Evolutionary conservation across 2,888 invertebrate species (phyloP).

Genomic region (Oxyscelio sp.): DNA sequence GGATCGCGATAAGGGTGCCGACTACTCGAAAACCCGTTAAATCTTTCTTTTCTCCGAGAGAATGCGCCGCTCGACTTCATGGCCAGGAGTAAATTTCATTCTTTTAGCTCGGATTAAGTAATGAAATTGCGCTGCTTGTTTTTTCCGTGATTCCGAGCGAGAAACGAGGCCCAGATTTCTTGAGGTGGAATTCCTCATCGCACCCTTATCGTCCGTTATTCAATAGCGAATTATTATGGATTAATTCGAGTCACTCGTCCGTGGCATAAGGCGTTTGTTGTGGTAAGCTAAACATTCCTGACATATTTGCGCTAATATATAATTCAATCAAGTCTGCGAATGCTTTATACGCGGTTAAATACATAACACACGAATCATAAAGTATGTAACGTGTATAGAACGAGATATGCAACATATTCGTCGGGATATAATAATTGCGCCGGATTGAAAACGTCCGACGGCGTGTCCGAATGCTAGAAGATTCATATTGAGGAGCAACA

Average conservation of each 20-base stretch:
- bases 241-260: conserved; percentile 63
- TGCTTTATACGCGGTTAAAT: conserved; percentile 57
- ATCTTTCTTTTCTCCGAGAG: conserved; percentile 33
- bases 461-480: conserved; percentile 34
- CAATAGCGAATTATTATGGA: conserved; percentile 57
- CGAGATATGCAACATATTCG: too few species aligned
- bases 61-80: conserved; percentile 12
- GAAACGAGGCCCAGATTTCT: background rate
- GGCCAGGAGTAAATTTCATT: conserved; percentile 13
- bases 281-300: conserved; percentile 61
- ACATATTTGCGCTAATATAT: conserved; percentile 54
- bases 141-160: background rate
- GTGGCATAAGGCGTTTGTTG: conserved; percentile 55
- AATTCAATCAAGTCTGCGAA: conserved; percentile 58
- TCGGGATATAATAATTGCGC: conserved; percentile 23
- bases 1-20: conserved; percentile 81
- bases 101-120: conserved; percentile 7
- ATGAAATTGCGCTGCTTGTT: conserved; percentile 15
- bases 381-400: too few species aligned
- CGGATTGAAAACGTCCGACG: background rate
- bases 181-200: conserved; percentile 27
- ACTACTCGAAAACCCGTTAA: conserved; percentile 75
- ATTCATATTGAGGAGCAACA: conserved; percentile 80
- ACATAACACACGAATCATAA: conserved; percentile 38
- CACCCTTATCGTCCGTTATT: conserved; percentile 34